These are phyloP conservation scores for Apantesis nais DNA, from an alignment of 2,888 invertebrate species.

Conservation along the genomic window DNA sequence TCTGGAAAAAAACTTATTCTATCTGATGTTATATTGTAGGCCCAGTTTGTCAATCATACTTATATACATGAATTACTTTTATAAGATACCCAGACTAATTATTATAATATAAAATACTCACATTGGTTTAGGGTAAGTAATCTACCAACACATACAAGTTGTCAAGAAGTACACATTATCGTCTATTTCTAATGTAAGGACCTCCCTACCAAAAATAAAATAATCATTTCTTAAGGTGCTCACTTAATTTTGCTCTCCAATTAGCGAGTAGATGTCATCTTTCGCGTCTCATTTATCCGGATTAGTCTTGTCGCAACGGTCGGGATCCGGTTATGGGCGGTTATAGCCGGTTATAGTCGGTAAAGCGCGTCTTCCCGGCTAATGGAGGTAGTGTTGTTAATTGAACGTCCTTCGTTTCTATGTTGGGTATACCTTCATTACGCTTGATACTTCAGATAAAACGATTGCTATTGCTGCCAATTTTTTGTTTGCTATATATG, in stretches of 20 bases:
- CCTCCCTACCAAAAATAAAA: conserved; percentile 29
- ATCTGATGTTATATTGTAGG: neutral
- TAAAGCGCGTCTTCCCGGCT: conserved; percentile 62
- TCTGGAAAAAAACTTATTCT: neutral
- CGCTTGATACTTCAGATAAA: conserved; percentile 36
- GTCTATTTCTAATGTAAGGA: neutral
- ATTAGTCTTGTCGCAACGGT: conserved; percentile 62
- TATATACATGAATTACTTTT: too few species aligned
- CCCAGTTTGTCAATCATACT: neutral
- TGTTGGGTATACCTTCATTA: conserved; percentile 49
- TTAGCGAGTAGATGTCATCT: conserved; percentile 71
- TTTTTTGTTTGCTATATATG: conserved; percentile 3
- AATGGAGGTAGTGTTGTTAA: conserved; percentile 71
- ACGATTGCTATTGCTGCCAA: conserved; percentile 24
- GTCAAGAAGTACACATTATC: neutral
- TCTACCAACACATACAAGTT: neutral
- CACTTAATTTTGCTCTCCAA: conserved; percentile 64
- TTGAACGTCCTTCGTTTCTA: conserved; percentile 62
- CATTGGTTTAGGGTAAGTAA: too few species aligned
- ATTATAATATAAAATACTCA: too few species aligned
- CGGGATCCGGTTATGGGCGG: conserved; percentile 62
- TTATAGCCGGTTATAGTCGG: conserved; percentile 62
- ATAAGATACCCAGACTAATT: too few species aligned
- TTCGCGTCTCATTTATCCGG: conserved; percentile 72
- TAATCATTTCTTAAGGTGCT: conserved; percentile 35